phyloP scores from a whole-genome alignment of 2,797 vertebrate genomes.

The Pelodytes ibericus region DNA sequence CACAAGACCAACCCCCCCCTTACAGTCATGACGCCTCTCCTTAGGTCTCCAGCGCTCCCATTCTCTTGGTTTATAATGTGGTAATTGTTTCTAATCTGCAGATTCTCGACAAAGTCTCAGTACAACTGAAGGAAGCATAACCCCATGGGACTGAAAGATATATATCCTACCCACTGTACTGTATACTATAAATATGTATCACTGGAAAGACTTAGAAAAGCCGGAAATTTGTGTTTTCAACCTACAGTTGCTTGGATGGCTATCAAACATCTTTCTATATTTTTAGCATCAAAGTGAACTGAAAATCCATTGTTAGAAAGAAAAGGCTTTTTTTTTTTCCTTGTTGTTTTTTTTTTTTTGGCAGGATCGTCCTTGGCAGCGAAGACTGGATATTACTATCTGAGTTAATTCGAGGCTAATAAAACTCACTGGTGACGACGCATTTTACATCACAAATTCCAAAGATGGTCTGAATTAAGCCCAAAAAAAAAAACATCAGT shows the following conservation, averaged over 20 bases:
- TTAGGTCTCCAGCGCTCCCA: too few species aligned
- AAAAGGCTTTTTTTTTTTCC: constrained; percentile 48
- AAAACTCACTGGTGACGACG: not conserved
- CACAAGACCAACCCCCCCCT: too few species aligned
- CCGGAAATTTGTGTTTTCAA: constrained; percentile 68
- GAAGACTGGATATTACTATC: constrained; percentile 21
- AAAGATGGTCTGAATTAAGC: constrained; percentile 45
- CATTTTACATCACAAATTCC: constrained; percentile 20
- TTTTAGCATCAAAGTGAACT: constrained; percentile 69
- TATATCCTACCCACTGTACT: constrained; percentile 50
- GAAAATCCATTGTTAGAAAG: constrained; percentile 65
- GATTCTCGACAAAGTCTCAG: not conserved
- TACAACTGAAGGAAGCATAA: constrained; percentile 29
- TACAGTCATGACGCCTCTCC: too few species aligned
- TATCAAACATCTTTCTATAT: constrained; percentile 65
- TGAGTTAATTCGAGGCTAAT: constrained; percentile 20
- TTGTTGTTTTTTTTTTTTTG: constrained; percentile 54
- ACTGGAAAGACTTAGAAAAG: constrained; percentile 60
- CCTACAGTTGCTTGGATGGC: constrained; percentile 62
- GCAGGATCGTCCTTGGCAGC: constrained; percentile 33
- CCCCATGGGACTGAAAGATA: constrained; percentile 48
- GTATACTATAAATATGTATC: constrained; percentile 51
- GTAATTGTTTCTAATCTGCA: not conserved
- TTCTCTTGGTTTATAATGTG: not conserved
- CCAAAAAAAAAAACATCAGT: too few species aligned